Conservation (phyloP, 2,888 invertebrate species). For the Linnaemya tessellans region DNA sequence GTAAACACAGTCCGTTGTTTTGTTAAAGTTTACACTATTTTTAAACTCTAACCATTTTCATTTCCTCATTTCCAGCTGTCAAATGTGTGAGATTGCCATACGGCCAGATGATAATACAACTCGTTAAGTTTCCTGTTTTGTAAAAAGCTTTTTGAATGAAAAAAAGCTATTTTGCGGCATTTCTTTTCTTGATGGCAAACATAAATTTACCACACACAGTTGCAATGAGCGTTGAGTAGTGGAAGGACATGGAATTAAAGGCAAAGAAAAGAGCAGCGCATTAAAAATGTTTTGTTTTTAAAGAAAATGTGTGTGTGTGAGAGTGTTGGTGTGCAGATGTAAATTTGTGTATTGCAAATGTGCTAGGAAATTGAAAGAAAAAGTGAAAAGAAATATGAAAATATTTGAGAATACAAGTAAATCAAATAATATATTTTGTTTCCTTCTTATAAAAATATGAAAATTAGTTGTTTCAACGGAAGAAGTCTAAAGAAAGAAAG, state of each 20-base stretch:
- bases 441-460: background rate
- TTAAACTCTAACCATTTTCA: background rate
- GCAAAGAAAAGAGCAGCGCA: conserved; percentile 27
- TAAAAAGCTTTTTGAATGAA: conserved; percentile 29
- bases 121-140: conserved; percentile 31
- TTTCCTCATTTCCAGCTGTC: conserved; percentile 1
- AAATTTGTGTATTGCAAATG: conserved; percentile 45
- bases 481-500: background rate
- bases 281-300: conserved; percentile 50
- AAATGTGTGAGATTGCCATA: conserved; percentile 19
- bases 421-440: conserved; percentile 1
- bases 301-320: conserved; percentile 33
- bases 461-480: background rate
- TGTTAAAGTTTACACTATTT: background rate
- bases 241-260: conserved; percentile 62
- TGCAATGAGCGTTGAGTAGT: conserved; percentile 58
- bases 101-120: background rate
- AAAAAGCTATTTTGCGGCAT: conserved; percentile 46
- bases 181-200: conserved; percentile 6
- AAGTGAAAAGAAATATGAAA: conserved; percentile 29
- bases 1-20: background rate
- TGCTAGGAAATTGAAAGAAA: conserved; percentile 17
- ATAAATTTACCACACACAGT: conserved; percentile 56
- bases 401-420: background rate
- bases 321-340: conserved; percentile 13